phyloP scores from a whole-genome alignment of 2,113 vertebrate genomes.

The Malurus alboscapulatus region DNA sequence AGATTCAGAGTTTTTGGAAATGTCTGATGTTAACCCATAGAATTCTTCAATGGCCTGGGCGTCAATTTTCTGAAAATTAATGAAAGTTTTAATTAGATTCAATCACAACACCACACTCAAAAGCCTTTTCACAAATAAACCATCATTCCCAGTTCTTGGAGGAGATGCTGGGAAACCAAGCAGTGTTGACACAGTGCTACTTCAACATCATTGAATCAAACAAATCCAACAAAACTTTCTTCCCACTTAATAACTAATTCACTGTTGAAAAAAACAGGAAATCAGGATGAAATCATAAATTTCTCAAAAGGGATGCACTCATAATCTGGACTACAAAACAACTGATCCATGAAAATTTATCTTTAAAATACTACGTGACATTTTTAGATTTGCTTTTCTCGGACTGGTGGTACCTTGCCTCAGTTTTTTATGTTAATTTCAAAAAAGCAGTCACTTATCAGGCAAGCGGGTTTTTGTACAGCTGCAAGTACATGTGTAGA shows the following conservation, averaged over 20 bases:
- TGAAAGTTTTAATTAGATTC: background rate
- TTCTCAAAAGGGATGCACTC: background rate
- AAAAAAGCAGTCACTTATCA: background rate
- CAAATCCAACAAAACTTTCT: background rate
- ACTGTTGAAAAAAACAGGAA: background rate
- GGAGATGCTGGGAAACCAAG: background rate
- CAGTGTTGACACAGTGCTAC: fast-evolving
- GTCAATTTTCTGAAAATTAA: slow-evolving; percentile 85
- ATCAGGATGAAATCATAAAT: background rate
- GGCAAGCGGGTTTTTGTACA: background rate
- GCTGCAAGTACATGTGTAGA: background rate
- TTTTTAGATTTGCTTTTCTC: background rate
- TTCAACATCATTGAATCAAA: background rate
- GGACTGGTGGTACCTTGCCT: background rate
- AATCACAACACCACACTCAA: background rate
- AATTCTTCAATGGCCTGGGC: slow-evolving; percentile 93
- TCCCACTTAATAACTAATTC: background rate
- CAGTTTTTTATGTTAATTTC: background rate
- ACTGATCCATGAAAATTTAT: background rate
- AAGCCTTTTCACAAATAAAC: background rate
- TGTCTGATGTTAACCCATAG: slow-evolving; percentile 92
- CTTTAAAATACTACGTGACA: background rate
- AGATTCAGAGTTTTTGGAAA: slow-evolving; percentile 93
- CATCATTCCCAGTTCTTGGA: background rate
- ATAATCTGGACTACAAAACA: background rate